Percentiles rank a stretch among this genome's conserved stretches.
These are phyloP conservation scores for Reticulitermes lucifugus DNA, from an alignment of 2,888 invertebrate species.

Conservation along the genomic window DNA sequence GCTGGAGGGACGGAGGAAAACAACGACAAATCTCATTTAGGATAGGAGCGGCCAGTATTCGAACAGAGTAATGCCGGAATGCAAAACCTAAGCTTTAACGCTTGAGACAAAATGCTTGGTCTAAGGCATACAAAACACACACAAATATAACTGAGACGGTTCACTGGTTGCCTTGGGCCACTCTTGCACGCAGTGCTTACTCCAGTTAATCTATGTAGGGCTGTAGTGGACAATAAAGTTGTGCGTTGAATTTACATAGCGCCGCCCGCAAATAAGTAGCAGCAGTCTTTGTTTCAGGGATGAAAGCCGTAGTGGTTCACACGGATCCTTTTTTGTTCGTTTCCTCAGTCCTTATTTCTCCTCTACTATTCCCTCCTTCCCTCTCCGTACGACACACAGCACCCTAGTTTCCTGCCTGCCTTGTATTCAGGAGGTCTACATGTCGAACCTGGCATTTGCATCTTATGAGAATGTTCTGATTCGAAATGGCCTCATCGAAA, in stretches of 20 bases:
- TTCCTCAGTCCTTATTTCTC: neutral
- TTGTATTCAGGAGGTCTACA: too few relatives aligned
- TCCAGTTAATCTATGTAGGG: slow-evolving; percentile 35
- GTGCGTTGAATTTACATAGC: slow-evolving; percentile 23
- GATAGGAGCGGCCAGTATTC: too few relatives aligned
- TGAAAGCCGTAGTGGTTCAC: slow-evolving; percentile 1
- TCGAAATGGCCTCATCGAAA: too few relatives aligned
- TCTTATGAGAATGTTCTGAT: too few relatives aligned
- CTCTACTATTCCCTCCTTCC: neutral
- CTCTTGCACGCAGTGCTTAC: neutral
- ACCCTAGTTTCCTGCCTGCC: neutral
- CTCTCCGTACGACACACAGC: neutral
- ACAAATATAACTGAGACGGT: too few relatives aligned
- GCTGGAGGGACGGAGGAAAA: too few relatives aligned
- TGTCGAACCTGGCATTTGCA: too few relatives aligned
- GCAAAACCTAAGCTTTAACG: too few relatives aligned
- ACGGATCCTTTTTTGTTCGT: neutral
- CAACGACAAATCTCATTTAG: too few relatives aligned
- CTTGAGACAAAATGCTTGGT: too few relatives aligned
- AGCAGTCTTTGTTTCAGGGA: slow-evolving; percentile 16
- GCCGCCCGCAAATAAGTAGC: slow-evolving; percentile 8
- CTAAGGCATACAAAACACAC: too few relatives aligned
- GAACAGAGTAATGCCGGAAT: too few relatives aligned
- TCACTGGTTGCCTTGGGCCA: neutral
- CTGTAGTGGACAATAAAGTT: slow-evolving; percentile 21